phyloP scores from a whole-genome alignment of 2,797 vertebrate genomes.

The Syndactyla subalaris region DNA sequence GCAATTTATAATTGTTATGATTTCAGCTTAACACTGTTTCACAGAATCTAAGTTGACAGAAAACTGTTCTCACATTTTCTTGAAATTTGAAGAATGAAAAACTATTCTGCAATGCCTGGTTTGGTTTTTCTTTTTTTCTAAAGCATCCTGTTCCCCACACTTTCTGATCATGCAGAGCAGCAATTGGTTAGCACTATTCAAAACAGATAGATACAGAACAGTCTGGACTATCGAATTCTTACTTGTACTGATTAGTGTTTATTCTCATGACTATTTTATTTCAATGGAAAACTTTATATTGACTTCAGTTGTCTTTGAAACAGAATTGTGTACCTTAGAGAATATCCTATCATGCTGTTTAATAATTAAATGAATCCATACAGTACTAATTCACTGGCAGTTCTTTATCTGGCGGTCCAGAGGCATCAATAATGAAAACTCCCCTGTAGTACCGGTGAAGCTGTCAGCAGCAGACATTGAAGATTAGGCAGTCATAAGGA shows the following conservation, averaged over 20 bases:
- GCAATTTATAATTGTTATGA: neutral
- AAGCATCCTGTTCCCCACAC: neutral
- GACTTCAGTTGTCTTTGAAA: conserved; percentile 44
- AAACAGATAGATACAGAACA: neutral
- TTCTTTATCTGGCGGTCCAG: conserved; percentile 11
- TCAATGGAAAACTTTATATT: conserved; percentile 31
- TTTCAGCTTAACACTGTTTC: neutral
- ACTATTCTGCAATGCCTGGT: neutral
- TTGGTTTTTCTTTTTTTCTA: neutral
- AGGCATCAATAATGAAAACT: conserved; percentile 46
- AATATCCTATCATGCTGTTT: conserved; percentile 2
- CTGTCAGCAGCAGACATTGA: neutral
- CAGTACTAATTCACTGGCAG: conserved; percentile 36
- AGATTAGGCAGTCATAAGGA: neutral
- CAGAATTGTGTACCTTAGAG: conserved; percentile 20
- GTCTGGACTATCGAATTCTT: neutral
- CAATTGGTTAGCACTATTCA: neutral
- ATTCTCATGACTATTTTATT: conserved; percentile 40
- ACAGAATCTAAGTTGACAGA: neutral
- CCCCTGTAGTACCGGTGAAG: neutral
- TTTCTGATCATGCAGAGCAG: neutral
- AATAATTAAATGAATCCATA: conserved; percentile 62
- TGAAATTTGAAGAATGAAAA: neutral
- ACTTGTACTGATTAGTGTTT: neutral
- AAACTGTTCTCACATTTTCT: neutral